Evolutionary conservation across 2,888 invertebrate genomes (phyloP).

Genomic region (Limnephilus auricula): DNA sequence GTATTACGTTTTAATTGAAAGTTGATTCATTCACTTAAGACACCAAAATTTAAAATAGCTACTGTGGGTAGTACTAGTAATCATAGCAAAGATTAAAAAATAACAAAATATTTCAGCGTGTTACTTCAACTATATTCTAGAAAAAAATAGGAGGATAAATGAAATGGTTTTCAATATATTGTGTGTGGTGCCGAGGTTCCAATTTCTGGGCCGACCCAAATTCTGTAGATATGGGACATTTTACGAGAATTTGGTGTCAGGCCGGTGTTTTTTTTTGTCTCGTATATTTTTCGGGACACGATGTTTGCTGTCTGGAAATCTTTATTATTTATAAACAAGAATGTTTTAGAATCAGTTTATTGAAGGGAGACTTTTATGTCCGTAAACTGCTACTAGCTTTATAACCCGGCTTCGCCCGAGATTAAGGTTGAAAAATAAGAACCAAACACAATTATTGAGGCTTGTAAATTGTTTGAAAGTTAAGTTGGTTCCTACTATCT

Average conservation of each 20-base stretch:
- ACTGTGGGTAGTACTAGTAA: background rate
- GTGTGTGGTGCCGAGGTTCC: background rate
- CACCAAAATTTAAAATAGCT: background rate
- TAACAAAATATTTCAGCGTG: background rate
- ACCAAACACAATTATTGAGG: background rate
- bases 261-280: background rate
- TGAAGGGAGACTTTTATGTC: background rate
- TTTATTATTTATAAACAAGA: conserved; percentile 2
- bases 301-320: background rate
- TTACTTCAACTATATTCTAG: background rate
- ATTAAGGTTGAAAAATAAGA: background rate
- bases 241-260: conserved; percentile 2
- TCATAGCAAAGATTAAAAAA: background rate
- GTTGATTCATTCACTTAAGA: background rate
- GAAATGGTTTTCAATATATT: conserved; percentile 2
- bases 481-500: background rate
- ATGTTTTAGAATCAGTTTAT: background rate
- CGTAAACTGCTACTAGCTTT: background rate
- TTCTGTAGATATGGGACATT: background rate
- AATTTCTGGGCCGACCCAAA: background rate
- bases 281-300: background rate
- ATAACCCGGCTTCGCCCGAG: background rate
- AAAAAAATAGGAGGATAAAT: background rate
- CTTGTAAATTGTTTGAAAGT: background rate
- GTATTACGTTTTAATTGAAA: background rate